Evolutionary conservation across 2,113 vertebrate genomes (phyloP).

Genomic region (Myotis brandtii): DNA sequence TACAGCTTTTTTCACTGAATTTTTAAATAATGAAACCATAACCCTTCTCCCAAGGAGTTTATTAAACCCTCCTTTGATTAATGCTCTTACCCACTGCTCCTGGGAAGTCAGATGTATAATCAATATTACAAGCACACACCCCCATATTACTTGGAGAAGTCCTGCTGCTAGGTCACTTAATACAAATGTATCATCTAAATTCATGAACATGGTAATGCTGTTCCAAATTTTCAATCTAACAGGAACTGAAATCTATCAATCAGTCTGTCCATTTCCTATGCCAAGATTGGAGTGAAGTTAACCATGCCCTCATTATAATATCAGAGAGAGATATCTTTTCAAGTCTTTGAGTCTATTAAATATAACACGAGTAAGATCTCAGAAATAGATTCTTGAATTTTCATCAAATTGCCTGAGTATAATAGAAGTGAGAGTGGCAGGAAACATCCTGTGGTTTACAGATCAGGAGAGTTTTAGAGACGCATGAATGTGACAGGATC

Average conservation of each 20-base stretch:
- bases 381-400: neutral
- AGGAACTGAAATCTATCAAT: constrained; percentile 68
- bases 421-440: neutral
- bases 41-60: constrained; percentile 65
- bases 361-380: neutral
- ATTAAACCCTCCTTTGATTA: constrained; percentile 80
- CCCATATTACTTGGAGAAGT: constrained; percentile 23
- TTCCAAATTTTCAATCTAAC: constrained; percentile 71
- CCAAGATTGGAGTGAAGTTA: neutral
- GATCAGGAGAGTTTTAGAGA: neutral
- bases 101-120: constrained; percentile 63
- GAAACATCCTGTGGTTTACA: neutral
- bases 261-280: neutral
- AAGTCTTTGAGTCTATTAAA: neutral
- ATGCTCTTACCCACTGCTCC: neutral
- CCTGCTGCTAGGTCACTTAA: constrained; percentile 63
- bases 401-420: neutral
- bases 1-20: constrained; percentile 56
- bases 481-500: neutral
- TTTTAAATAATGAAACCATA: constrained; percentile 76
- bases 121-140: constrained; percentile 35
- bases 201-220: constrained; percentile 56
- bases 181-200: constrained; percentile 69
- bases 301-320: constrained; percentile 42
- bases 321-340: neutral